Base-by-base conservation (phyloP, 2,113 vertebrate species). In the Phyllostomus hastatus region DNA sequence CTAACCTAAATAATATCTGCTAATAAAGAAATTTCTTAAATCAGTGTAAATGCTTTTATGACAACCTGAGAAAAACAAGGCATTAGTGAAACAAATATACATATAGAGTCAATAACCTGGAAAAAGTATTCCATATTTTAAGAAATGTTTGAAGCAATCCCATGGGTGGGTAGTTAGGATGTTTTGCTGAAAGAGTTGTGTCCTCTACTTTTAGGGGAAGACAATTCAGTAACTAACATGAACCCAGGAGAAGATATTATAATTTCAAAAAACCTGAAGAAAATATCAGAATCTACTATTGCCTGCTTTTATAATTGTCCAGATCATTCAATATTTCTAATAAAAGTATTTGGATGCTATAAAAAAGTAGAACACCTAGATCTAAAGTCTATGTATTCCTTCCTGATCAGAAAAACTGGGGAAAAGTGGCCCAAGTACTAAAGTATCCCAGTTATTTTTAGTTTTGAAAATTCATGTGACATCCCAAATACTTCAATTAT, bases 401-500 rank as follows among this genome's bases (percentile, higher is more conserved):
- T 91, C 10, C 22, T 41, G 88, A 73, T 24, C 38, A 88, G 84
- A 94, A 95, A 94, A 84, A 67, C 43, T 41, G 12, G 35, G 26
- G 41, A 4, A 20, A 91, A 94, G 91, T 59, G 52, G 15, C 31
- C 22, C n/a, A 91, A 90, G 15, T 88, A 88, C 57, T 90, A 86
- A 94, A 46, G 35, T 41, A 92, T 75, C 64, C 26, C 86, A 81
- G 41, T 33, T 94, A 86, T 85, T 94, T 91, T 85, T 66, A 94
- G 64, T 80, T 79, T 95, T 26, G 72, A 52, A 86, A 46, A 92
- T 69, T 91, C n/a, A 92, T 41, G 24, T 57, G 64, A 85, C 8
- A 95, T 79, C 10, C 33, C 82, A 88, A 79, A 84, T 88, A 91
- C 28, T 79, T 95, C 12, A 90, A 70, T 82, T 87, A 87, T 83